A percentile compares a stretch with the other conserved stretches of the same genome.
These are phyloP conservation scores for Dolichotis patagonum DNA, from an alignment of 2,113 vertebrate genomes.

Conservation along the genomic window DNA sequence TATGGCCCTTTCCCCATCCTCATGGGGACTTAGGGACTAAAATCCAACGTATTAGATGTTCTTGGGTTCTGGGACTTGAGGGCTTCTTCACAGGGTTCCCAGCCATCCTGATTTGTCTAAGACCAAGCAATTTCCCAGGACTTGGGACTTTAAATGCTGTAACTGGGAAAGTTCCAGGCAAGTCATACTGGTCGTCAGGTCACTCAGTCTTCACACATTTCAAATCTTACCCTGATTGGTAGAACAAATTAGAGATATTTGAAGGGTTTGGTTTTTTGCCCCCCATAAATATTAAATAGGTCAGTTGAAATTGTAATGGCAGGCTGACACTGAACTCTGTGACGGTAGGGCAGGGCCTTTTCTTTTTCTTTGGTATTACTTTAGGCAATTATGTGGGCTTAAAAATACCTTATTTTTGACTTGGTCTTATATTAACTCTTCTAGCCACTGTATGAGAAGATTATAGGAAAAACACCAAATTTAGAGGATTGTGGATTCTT, in stretches of 20 bases:
- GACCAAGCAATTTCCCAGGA: background rate
- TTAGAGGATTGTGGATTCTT: conserved; percentile 40
- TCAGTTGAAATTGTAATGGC: background rate
- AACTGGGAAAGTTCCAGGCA: background rate
- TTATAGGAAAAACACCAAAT: conserved; percentile 32
- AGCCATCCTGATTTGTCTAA: background rate
- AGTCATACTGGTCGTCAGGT: background rate
- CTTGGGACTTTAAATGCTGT: background rate
- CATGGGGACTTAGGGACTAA: background rate
- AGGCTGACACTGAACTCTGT: background rate
- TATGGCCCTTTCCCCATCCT: background rate
- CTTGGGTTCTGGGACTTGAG: background rate
- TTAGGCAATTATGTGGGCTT: background rate
- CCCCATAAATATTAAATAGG: background rate
- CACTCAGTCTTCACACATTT: background rate
- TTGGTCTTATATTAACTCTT: background rate
- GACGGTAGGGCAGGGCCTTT: background rate
- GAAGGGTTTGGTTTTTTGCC: background rate
- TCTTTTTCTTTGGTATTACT: background rate
- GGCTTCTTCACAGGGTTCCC: background rate
- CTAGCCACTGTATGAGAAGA: background rate
- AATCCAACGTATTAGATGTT: background rate
- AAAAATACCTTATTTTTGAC: background rate
- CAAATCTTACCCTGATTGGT: background rate
- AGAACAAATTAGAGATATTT: background rate